Evolutionary conservation across 1,140 invertebrate genomes (phyloP).

Genomic region (Phenacoccus solenopsis): DNA sequence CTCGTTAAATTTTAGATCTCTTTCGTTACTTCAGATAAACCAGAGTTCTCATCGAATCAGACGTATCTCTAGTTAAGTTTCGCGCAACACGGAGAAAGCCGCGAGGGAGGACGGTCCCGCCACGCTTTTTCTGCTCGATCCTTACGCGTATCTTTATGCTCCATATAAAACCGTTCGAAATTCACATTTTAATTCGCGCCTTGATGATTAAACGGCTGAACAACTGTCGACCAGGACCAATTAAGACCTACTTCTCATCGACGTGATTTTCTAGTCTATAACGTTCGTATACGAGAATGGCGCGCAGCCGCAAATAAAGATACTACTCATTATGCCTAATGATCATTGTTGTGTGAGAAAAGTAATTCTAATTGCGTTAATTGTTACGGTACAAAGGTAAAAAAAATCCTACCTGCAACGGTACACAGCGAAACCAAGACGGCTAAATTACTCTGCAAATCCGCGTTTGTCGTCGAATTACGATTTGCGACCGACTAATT

Average conservation of each 20-base stretch:
- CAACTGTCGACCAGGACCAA: not conserved
- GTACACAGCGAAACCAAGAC: no score
- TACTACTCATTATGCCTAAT: conserved; percentile 3
- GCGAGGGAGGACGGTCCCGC: no score
- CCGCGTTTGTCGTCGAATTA: no score
- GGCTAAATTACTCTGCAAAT: no score
- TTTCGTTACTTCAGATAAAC: no score
- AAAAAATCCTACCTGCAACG: no score
- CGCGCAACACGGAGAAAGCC: no score
- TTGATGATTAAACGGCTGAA: not conserved
- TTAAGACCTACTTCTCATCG: not conserved
- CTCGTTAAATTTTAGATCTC: no score
- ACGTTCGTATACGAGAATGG: not conserved
- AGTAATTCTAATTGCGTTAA: conserved; percentile 9
- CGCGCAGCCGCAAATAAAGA: conserved; percentile 4
- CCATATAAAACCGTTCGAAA: not conserved
- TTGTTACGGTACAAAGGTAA: not conserved
- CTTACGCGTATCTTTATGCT: not conserved
- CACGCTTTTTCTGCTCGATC: not conserved
- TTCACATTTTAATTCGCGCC: conserved; percentile 1
- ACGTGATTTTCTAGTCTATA: not conserved
- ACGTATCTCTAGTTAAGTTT: no score
- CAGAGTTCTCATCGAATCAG: no score
- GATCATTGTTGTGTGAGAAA: conserved; percentile 11
- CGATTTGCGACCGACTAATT: no score